phyloP scores from a whole-genome alignment of 2,888 invertebrate genomes.

The Pachliopta kotzebuea region DNA sequence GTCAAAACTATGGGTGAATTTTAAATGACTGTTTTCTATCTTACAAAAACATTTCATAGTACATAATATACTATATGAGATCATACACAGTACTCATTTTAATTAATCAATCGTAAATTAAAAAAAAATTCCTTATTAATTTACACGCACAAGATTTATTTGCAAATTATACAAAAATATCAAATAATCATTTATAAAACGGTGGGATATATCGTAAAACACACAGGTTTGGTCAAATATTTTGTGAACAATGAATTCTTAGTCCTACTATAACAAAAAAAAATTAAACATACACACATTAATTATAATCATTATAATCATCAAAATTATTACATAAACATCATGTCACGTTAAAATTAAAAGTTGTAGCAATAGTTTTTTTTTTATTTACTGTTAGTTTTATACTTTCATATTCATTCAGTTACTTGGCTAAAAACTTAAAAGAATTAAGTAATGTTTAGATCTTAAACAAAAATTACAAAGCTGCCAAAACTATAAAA shows the following conservation, averaged over 20 bases:
- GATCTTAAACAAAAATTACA: slow-evolving; percentile 8
- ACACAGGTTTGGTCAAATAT: slow-evolving; percentile 15
- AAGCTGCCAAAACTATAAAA: slow-evolving; percentile 15
- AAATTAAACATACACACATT: slow-evolving; percentile 23
- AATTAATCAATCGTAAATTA: slow-evolving; percentile 5
- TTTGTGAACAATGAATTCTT: slow-evolving; percentile 10
- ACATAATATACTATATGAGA: slow-evolving; percentile 23
- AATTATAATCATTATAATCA: slow-evolving; percentile 5
- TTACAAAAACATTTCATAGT: neutral
- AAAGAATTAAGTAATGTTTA: slow-evolving; percentile 6
- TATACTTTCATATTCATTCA: neutral
- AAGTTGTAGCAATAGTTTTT: slow-evolving; percentile 3
- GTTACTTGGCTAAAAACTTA: slow-evolving; percentile 7
- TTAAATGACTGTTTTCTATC: neutral
- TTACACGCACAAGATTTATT: slow-evolving; percentile 6
- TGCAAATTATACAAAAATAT: slow-evolving; percentile 17
- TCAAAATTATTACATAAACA: too few relatives aligned
- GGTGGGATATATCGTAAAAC: slow-evolving; percentile 32
- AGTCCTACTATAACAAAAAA: slow-evolving; percentile 4
- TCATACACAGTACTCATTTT: slow-evolving; percentile 13
- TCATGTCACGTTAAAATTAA: slow-evolving; percentile 1
- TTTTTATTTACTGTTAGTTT: neutral
- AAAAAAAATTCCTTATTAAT: slow-evolving; percentile 10
- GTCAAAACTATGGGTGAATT: neutral
- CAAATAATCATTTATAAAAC: slow-evolving; percentile 29